These are phyloP conservation scores for Nannoperca obscura DNA, from an alignment of 2,797 vertebrate species.

Conservation along the genomic window DNA sequence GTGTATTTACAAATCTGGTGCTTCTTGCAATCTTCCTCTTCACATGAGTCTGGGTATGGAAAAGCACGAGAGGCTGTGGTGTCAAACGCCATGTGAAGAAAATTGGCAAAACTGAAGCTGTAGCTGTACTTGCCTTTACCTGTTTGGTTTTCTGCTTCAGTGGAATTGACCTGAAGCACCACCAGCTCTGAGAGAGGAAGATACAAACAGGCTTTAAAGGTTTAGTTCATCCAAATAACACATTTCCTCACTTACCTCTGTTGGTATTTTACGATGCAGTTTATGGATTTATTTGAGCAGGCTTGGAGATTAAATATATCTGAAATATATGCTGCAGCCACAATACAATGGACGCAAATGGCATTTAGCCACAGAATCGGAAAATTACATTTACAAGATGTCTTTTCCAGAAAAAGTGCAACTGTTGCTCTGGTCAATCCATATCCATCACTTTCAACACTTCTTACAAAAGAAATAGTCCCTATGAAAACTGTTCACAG, in stretches of 20 bases:
- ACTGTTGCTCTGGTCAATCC: not conserved
- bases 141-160: constrained; percentile 80
- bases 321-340: not conserved
- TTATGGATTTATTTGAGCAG: not conserved
- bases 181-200: constrained; percentile 75
- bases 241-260: not conserved
- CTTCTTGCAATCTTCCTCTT: constrained; percentile 79
- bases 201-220: constrained; percentile 30
- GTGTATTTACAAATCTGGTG: constrained; percentile 83
- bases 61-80: constrained; percentile 12
- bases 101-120: constrained; percentile 12
- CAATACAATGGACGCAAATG: not conserved
- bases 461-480: not conserved
- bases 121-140: constrained; percentile 69
- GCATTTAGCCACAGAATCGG: not conserved
- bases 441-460: not conserved
- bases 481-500: not conserved
- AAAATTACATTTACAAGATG: constrained; percentile 2
- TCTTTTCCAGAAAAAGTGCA: not conserved
- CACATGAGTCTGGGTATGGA: constrained; percentile 66
- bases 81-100: not conserved
- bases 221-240: constrained; percentile 17
- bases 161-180: constrained; percentile 70
- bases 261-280: not conserved
- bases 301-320: not conserved